Evolutionary conservation across 2,113 vertebrate species (phyloP), one percentile per base, ranked within the genome.

Genomic region (Carassius gibelio): DNA sequence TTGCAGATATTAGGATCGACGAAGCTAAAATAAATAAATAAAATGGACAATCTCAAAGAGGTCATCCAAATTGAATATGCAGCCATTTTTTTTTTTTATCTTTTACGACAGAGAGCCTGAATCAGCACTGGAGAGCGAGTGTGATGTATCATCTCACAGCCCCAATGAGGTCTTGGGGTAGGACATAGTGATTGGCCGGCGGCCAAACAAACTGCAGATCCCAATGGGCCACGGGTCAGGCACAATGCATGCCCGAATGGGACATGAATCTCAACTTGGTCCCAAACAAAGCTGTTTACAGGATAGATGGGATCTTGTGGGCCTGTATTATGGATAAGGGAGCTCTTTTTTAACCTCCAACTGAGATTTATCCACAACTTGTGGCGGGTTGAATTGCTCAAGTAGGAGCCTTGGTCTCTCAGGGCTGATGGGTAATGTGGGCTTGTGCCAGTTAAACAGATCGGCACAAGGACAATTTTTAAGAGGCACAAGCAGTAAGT

Each of bases 341-440:
- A 19, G 64, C 36, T 71, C 30, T 57, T 77, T 82, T 55, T 45
- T 52, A 50, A 42, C 55, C 42, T 50, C 48, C 34, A 84, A 69
- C 34, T 69, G 59, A 88, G 84, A 86, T 88, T 86, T 88, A 84
- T 81, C 75, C 23, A 59, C 81, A 83, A 69, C 76, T 84, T 81
- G 81, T 75, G 74, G 64, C 17, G 17, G 84, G 55, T n/a, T 13
- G 75, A 86, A 75, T 83, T 79, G 36, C 81, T 80, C 66, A 78
- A 55, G 55, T 79, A 72, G 69, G 69, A 85, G 79, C 69, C 36
- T 52, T 78, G 78, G 81, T 66, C 68, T 88, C 77, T 85, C 72
- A 82, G 62, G 64, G 36, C 75, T 85, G 80, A 85, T 85, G 80
- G 75, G 74, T 79, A 82, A 85, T 72, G 72, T 52, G 71, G 61